phyloP scores from a whole-genome alignment of 2,888 invertebrate species.

The Creontiades dilutus region DNA sequence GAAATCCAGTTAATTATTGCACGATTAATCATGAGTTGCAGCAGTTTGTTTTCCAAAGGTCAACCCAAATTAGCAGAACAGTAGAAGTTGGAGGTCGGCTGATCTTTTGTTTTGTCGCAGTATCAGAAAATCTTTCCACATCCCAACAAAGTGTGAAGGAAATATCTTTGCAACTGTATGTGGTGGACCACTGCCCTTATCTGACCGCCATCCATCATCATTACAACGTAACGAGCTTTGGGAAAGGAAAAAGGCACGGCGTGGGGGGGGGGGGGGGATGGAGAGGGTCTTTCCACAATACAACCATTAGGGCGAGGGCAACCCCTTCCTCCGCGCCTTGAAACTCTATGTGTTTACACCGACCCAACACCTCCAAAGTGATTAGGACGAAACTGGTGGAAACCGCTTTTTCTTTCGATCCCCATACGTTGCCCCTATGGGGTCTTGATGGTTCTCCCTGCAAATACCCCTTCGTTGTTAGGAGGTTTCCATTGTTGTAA shows the following conservation, averaged over 20 bases:
- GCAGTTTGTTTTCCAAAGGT: too few species aligned
- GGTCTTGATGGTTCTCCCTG: constrained; percentile 44
- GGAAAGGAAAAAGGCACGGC: constrained; percentile 30
- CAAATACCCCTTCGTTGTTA: constrained; percentile 44
- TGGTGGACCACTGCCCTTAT: constrained; percentile 72
- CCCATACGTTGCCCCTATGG: constrained; percentile 24
- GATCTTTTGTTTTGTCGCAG: background rate
- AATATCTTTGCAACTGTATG: constrained; percentile 32
- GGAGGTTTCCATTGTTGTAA: constrained; percentile 45
- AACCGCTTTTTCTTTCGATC: constrained; percentile 25
- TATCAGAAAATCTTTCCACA: background rate
- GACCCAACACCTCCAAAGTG: constrained; percentile 65
- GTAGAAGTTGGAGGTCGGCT: background rate
- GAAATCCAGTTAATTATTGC: too few species aligned
- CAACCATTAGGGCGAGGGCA: constrained; percentile 73
- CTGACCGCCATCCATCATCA: constrained; percentile 74
- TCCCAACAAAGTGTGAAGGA: constrained; percentile 17
- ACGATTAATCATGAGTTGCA: too few species aligned
- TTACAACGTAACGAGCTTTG: constrained; percentile 74
- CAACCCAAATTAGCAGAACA: too few species aligned
- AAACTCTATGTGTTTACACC: constrained; percentile 65
- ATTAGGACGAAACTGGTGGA: constrained; percentile 65
- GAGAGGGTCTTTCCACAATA: constrained; percentile 73
- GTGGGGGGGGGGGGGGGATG: constrained; percentile 8
- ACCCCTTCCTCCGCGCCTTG: constrained; percentile 39